Base-by-base conservation (phyloP, 2,888 invertebrate species). In the Syrphus vitripennis region DNA sequence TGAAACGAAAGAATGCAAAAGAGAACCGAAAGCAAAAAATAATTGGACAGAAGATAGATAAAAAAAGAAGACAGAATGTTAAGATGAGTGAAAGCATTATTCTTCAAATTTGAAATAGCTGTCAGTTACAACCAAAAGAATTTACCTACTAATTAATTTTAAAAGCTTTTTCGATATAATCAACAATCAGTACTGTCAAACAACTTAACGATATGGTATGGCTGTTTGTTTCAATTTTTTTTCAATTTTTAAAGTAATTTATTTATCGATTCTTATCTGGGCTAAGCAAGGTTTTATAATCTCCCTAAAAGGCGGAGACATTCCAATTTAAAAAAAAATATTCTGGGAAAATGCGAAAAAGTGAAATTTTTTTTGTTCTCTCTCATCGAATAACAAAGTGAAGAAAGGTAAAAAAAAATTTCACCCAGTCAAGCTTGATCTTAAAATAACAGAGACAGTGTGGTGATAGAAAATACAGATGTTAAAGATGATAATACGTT, bases 291-390 rank as follows among this genome's bases (percentile, higher is more conserved):
- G 31, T 31, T 19, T 45, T 45, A 59, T 19, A 31, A 48, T 34
- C 24, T 24, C 7, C 24, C 50, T n/a, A 7, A 67, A 67, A 24
- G 34, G 4, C 48, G 48, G 3, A 65, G 19, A 29, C 26, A 45
- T 67, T 50, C 34, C 48, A 34, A 24, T 65, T 31, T 42, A 19
- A 42, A 19, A 6, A 67, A 31, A 61, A 61, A 3, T 19, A 63
- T 76, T 70, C 70, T 55, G 63, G 16, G 81, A 82, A 82, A 65
- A 81, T 70, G 55, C 29, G 29, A 71, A 70, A 78, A 82, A 82
- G 82, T 82, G 76, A 82, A 76, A 82, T 34, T 67, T 67, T 74
- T 71, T 50, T 19, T 37, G 16, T 79, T 67, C 26, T 34, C 61
- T 76, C 53, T 21, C 69, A 81, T 70, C 7, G 37, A 57, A 76